Evolutionary conservation across 2,797 vertebrate species (phyloP).

Genomic region (Manis crassicaudata): DNA sequence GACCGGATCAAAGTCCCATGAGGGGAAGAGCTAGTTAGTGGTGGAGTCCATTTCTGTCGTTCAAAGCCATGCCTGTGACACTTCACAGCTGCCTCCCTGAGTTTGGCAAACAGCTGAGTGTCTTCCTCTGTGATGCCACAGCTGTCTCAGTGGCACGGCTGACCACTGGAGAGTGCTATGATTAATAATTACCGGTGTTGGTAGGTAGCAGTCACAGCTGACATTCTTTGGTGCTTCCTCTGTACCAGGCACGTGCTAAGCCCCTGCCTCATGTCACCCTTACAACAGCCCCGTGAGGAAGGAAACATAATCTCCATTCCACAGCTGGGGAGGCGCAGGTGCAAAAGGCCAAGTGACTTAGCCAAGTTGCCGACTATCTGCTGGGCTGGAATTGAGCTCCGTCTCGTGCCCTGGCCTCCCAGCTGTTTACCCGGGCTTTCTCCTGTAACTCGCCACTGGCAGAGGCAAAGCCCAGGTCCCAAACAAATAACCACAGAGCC

Average conservation of each 20-base stretch:
- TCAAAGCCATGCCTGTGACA: background rate
- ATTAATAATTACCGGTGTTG: background rate
- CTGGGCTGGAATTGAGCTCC: rapidly evolving
- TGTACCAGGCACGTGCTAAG: background rate
- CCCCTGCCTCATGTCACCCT: background rate
- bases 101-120: background rate
- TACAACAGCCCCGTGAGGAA: rapidly evolving
- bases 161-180: rapidly evolving
- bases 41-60: background rate
- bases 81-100: background rate
- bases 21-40: background rate
- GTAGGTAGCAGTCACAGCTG: background rate
- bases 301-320: too few species aligned
- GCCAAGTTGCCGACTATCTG: rapidly evolving
- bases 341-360: too few species aligned
- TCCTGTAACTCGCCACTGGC: background rate
- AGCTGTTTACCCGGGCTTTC: too few species aligned
- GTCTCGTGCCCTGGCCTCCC: rapidly evolving
- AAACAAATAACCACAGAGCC: background rate
- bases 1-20: rapidly evolving
- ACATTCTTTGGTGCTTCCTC: background rate
- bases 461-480: background rate
- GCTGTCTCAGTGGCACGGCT: background rate
- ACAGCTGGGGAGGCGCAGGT: background rate
- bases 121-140: background rate